Percentiles rank a stretch among this genome's conserved stretches.
Evolutionary conservation across 2,797 vertebrate genomes (phyloP).

Genomic region (Phalloptychus januarius): DNA sequence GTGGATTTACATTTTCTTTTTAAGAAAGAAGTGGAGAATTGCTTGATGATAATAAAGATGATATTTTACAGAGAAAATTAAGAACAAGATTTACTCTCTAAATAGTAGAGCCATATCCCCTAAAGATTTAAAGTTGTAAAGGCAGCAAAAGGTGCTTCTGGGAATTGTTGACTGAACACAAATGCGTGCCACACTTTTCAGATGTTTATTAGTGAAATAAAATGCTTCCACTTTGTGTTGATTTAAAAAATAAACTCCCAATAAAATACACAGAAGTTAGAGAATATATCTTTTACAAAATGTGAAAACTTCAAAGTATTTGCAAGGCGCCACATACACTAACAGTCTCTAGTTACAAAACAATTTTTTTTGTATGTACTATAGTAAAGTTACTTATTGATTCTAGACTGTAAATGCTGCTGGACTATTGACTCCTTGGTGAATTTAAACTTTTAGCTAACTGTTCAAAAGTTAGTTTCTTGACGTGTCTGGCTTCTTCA

Average conservation of each 20-base stretch:
- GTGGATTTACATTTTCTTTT: neutral
- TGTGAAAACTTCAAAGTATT: neutral
- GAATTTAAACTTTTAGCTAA: constrained; percentile 12
- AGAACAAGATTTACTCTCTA: neutral
- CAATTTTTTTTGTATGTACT: neutral
- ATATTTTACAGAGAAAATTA: neutral
- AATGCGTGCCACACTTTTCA: neutral
- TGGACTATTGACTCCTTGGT: neutral
- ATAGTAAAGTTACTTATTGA: neutral
- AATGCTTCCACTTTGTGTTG: too few species aligned
- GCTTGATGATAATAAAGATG: too few species aligned
- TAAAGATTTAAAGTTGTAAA: neutral
- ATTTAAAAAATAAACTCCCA: neutral
- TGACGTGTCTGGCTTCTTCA: constrained; percentile 3
- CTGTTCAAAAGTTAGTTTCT: constrained; percentile 8
- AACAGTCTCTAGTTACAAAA: neutral
- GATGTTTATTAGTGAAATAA: neutral
- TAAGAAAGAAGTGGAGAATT: neutral
- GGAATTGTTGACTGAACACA: neutral
- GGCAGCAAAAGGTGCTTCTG: neutral
- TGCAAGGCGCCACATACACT: too few species aligned
- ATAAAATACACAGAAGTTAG: neutral
- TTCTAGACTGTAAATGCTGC: neutral
- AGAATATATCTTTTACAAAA: neutral
- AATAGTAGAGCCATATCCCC: neutral